Percentiles rank a stretch among this genome's conserved stretches.
phyloP scores from a whole-genome alignment of 2,113 vertebrate species.

The Syngnathus scovelli region DNA sequence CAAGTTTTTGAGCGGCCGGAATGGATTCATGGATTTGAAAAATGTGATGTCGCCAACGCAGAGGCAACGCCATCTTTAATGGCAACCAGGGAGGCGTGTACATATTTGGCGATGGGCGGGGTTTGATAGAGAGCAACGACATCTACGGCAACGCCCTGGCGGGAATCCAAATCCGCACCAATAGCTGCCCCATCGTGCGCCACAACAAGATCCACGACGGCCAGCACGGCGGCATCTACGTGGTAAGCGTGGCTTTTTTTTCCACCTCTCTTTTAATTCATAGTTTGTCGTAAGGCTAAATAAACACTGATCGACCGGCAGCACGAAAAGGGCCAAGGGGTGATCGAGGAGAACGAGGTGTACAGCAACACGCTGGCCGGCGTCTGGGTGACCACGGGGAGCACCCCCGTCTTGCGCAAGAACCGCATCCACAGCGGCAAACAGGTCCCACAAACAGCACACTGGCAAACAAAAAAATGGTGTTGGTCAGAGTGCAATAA shows the following conservation, averaged over 20 bases:
- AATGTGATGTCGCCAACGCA: constrained; percentile 40
- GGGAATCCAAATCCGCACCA: constrained; percentile 98
- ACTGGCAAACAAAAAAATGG: background rate
- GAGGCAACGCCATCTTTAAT: constrained; percentile 98
- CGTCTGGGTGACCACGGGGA: constrained; percentile 98
- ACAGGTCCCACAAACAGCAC: constrained; percentile 73
- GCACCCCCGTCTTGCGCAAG: constrained; percentile 93
- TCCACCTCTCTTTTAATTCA: background rate
- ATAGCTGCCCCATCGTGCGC: constrained; percentile 97
- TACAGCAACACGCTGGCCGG: constrained; percentile 99
- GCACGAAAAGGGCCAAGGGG: constrained; percentile 99
- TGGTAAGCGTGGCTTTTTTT: constrained; percentile 73
- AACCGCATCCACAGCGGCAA: constrained; percentile 99
- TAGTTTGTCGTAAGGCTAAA: background rate
- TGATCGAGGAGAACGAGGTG: constrained; percentile 99
- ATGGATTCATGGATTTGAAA: no score
- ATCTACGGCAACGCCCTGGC: constrained; percentile 98
- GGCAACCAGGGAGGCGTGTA: constrained; percentile 99
- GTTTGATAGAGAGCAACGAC: constrained; percentile 99
- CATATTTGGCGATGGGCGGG: constrained; percentile 97
- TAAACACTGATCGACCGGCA: constrained; percentile 52
- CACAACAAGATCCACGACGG: constrained; percentile 99
- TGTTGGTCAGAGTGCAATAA: background rate
- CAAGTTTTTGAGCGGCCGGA: no score
- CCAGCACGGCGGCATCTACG: constrained; percentile 97